A percentile compares a stretch with the other conserved stretches of the same genome.
Conservation (phyloP, 1,140 invertebrate genomes). For the Leptinotarsa texana region DNA sequence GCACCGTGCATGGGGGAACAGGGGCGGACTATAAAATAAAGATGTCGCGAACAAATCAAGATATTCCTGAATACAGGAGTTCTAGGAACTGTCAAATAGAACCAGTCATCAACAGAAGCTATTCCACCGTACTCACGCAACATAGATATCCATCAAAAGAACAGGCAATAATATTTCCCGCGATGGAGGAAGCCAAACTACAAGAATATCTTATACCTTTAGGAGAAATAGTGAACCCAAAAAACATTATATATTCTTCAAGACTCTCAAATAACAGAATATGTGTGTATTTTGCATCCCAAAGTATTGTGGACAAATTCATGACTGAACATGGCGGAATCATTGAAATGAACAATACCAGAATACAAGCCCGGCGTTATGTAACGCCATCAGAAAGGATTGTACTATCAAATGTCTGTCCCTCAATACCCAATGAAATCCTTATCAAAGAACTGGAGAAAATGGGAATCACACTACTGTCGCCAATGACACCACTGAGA, state of each 20-base stretch:
- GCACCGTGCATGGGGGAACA: no score
- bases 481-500: neutral
- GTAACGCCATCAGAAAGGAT: constrained; percentile 21
- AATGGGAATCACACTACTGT: neutral
- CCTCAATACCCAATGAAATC: constrained; percentile 11
- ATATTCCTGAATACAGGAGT: neutral
- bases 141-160: constrained; percentile 10
- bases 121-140: neutral
- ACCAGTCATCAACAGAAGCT: neutral
- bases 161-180: constrained; percentile 5
- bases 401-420: constrained; percentile 15
- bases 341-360: constrained; percentile 1
- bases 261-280: constrained; percentile 14
- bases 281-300: constrained; percentile 4
- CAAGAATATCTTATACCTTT: constrained; percentile 12
- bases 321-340: neutral
- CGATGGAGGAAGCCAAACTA: neutral
- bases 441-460: constrained; percentile 2
- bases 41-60: no score
- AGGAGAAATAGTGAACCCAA: constrained; percentile 4
- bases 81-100: neutral
- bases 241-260: constrained; percentile 7
- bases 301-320: constrained; percentile 7
- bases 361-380: constrained; percentile 1
- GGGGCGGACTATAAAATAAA: no score